These are phyloP conservation scores for Helicoverpa armigera DNA, from an alignment of 1,140 invertebrate genomes.

Conservation along the genomic window DNA sequence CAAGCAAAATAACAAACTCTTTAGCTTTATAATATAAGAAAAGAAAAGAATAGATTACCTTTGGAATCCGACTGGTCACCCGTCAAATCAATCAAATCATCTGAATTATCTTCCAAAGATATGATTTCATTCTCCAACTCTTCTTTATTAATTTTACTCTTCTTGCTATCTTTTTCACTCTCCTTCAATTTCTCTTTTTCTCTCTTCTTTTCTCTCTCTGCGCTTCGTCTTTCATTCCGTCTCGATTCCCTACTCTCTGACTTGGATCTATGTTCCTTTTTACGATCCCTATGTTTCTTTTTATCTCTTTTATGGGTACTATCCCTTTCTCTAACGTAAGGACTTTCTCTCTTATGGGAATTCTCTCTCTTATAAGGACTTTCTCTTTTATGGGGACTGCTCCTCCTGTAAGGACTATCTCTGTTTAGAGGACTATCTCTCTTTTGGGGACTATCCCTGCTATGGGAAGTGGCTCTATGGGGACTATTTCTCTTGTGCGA, in stretches of 20 bases:
- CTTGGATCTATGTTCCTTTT: constrained; percentile 71
- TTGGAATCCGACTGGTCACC: constrained; percentile 78
- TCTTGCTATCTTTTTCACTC: constrained; percentile 64
- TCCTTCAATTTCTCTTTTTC: constrained; percentile 62
- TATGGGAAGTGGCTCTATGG: neutral
- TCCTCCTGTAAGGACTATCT: constrained; percentile 56
- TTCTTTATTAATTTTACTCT: constrained; percentile 60
- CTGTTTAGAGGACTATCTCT: constrained; percentile 53
- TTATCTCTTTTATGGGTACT: constrained; percentile 63
- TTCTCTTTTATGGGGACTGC: constrained; percentile 49
- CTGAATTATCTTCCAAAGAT: constrained; percentile 79
- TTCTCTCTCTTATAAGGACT: constrained; percentile 53
- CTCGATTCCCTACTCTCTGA: constrained; percentile 65
- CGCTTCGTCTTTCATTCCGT: constrained; percentile 57
- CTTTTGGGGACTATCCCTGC: constrained; percentile 47
- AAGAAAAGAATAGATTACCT: too few relatives aligned
- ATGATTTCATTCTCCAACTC: constrained; percentile 76
- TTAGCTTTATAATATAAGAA: too few relatives aligned
- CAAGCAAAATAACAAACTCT: too few relatives aligned
- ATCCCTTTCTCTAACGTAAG: constrained; percentile 25
- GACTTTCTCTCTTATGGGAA: constrained; percentile 51
- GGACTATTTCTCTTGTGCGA: neutral
- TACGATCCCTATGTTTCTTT: constrained; percentile 67
- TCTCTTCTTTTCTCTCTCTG: constrained; percentile 61
- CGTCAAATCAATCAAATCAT: constrained; percentile 81